Base-by-base conservation (phyloP, 2,113 vertebrate genomes). In the Rhinichthys klamathensis region DNA sequence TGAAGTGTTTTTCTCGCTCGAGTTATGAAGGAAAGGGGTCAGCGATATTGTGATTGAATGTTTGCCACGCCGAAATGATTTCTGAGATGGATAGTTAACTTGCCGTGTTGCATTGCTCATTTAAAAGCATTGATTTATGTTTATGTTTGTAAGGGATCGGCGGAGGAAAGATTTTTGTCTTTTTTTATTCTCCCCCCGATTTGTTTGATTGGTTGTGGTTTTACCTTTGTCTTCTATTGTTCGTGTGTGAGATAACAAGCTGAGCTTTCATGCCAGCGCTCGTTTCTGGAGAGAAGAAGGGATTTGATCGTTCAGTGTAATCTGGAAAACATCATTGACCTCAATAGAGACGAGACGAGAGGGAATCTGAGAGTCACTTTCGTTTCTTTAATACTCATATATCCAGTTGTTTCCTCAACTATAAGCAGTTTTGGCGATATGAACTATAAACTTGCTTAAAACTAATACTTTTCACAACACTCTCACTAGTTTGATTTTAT, bases 1-100 rank as follows among this genome's bases (percentile, higher is more conserved):
- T 80, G 84, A 86, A 78, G 82, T 87, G 86, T 84, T 85, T 91
- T 89, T 80, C 70, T 85, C 56, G 56, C 61, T 85, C 65, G 56
- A 86, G 77, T 75, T 86, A 56, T 61, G 79, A 86, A 82, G 72
- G 65, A 88, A 86, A 84, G 80, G 82, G 86, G 89, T 86, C 89
- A 86, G 78, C 11, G 73, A n/a, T 63, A 69, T 77, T 70, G 54
- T 51, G 72, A 82, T 78, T 49, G 82, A 86, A 54, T 65, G 77
- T 72, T 77, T 75, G 41, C 80, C 35, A 38, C 80, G 58, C 63
- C 16, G 13, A 75, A 74, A 85, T 69, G 67, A 82, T 79, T 85
- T 83, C 83, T 69, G 30, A 56, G 77, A 41, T 76, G 80, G 54
- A 12, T 56, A 83, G 82, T 83, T 69, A 58, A 35, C 73, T 78